A percentile compares a stretch with the other conserved stretches of the same genome.
Conservation (phyloP, 2,113 vertebrate genomes). For the Oenanthe melanoleuca region DNA sequence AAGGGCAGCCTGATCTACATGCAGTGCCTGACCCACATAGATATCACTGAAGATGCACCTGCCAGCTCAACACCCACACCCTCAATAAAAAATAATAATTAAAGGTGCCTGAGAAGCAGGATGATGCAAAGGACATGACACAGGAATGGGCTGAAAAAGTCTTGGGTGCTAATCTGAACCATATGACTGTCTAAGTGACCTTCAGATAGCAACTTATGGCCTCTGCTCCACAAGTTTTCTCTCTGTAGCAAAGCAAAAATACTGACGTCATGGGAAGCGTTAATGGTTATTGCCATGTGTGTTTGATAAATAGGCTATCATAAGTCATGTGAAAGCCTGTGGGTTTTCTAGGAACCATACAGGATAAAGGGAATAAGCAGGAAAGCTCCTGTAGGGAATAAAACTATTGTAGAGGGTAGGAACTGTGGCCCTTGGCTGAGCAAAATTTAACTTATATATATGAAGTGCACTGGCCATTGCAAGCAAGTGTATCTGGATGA, state of each 20-base stretch:
- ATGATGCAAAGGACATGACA: neutral
- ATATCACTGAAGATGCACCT: neutral
- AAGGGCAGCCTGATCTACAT: neutral
- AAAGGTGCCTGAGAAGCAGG: neutral
- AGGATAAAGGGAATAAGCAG: neutral
- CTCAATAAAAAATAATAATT: neutral
- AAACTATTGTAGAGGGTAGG: neutral
- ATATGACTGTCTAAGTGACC: neutral
- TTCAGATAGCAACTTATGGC: neutral
- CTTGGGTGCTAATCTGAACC: neutral
- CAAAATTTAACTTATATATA: neutral
- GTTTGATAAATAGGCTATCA: neutral
- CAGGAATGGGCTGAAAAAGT: neutral
- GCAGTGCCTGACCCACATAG: neutral
- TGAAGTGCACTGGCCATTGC: neutral
- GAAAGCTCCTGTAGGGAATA: neutral
- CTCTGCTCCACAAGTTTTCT: neutral
- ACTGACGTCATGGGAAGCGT: neutral
- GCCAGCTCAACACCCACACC: neutral
- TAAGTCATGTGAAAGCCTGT: neutral
- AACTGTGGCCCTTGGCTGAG: neutral
- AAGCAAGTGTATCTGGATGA: neutral
- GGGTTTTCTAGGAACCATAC: neutral
- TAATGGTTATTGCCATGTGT: neutral
- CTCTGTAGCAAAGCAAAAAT: neutral